These are phyloP conservation scores for Actenoides hombroni DNA, from an alignment of 2,113 vertebrate species.

Conservation along the genomic window DNA sequence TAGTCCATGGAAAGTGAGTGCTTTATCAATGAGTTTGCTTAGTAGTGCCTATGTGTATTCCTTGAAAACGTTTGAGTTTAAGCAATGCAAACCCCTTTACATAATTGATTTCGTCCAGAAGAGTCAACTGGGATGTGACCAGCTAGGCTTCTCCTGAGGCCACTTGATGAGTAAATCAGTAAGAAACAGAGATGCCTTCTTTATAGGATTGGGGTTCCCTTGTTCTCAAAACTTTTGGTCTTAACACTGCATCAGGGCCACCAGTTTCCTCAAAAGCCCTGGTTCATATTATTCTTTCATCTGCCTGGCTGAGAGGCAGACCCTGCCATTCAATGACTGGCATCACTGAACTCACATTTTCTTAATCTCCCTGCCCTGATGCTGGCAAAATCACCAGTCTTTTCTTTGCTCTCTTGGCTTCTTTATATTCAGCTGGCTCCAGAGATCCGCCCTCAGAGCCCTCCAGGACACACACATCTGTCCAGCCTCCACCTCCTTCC, in stretches of 20 bases:
- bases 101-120: background rate
- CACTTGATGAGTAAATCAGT: background rate
- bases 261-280: background rate
- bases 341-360: background rate
- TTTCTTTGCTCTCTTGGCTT: constrained; percentile 14
- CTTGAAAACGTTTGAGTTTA: background rate
- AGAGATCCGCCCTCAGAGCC: constrained; percentile 53
- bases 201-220: background rate
- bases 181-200: background rate
- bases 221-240: background rate
- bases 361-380: background rate
- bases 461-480: background rate
- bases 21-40: background rate
- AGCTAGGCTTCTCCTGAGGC: background rate
- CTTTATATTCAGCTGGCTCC: constrained; percentile 34
- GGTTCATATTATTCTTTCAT: background rate
- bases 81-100: background rate
- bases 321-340: background rate
- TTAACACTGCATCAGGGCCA: background rate
- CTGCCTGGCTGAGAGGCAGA: background rate
- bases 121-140: background rate
- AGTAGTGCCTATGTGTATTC: background rate
- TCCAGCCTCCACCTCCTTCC: constrained; percentile 66
- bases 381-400: background rate
- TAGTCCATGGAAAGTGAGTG: background rate